A percentile compares a stretch with the other conserved stretches of the same genome.
phyloP scores from a whole-genome alignment of 2,888 invertebrate species.

The Scaptomyza polygonia region DNA sequence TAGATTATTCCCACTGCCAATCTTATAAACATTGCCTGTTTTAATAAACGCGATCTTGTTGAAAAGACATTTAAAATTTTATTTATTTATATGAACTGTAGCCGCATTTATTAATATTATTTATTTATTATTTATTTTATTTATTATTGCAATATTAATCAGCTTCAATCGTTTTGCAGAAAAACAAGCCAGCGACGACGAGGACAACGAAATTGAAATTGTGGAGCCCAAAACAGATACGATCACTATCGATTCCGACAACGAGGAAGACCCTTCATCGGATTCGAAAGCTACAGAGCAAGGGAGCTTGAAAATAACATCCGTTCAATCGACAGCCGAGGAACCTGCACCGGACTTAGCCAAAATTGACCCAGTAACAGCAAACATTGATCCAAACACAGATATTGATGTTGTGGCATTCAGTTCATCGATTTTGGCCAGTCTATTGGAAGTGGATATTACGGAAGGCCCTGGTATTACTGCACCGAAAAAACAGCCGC shows the following conservation, averaged over 20 bases:
- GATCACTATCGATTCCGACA: slow-evolving; percentile 83
- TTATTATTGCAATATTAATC: not conserved
- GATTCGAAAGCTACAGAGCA: slow-evolving; percentile 17
- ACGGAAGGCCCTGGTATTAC: slow-evolving; percentile 59
- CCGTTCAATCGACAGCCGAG: slow-evolving; percentile 41
- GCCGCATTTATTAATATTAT: not conserved
- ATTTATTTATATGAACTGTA: not conserved
- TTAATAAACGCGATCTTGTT: slow-evolving; percentile 35
- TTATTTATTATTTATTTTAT: not conserved
- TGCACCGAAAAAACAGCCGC: slow-evolving; percentile 80
- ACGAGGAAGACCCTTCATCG: slow-evolving; percentile 76
- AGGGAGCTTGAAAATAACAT: slow-evolving; percentile 45
- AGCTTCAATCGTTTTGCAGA: slow-evolving; percentile 61
- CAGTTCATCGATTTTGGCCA: slow-evolving; percentile 80
- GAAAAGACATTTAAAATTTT: too few species aligned
- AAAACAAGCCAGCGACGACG: slow-evolving; percentile 83
- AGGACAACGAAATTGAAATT: slow-evolving; percentile 84
- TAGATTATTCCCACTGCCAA: slow-evolving; percentile 21
- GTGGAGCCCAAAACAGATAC: slow-evolving; percentile 84
- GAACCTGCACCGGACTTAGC: not conserved
- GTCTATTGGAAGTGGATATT: slow-evolving; percentile 82
- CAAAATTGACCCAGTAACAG: not conserved
- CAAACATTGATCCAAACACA: slow-evolving; percentile 6
- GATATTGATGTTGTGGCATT: slow-evolving; percentile 68
- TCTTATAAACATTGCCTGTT: slow-evolving; percentile 21